Base-by-base conservation (phyloP, 2,797 vertebrate species). In the Gallinago stenura region DNA sequence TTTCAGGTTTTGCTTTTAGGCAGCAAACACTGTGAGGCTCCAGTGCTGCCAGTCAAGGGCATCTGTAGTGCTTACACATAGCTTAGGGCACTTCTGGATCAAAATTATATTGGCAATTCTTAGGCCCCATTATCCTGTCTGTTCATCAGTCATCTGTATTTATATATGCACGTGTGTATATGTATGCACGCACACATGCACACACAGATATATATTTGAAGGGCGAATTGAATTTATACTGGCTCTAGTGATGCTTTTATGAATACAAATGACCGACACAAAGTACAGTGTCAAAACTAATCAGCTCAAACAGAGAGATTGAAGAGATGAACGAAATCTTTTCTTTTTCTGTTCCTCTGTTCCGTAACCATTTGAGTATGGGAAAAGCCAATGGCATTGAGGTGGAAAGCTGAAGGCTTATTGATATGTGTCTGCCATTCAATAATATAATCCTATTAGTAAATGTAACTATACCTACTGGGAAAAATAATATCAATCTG, bases 201-300 rank as follows among this genome's bases (percentile, higher is more conserved):
- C 48, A 65, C 8, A 65, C 8, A 66, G 3, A 15, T 9, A 69
- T 1, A 5, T 53, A 70, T 82, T 93, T 92, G 45, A 57, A 75
- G 61, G 70, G 33, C 28, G 72, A 83, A 93, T 76, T 83, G 4
- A 79, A 65, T 91, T 91, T 92, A 18, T 64, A 3, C 33, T 61
- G 35, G 28, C 84, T 93, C 61, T 83, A 26, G 24, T 65, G 80
- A 65, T 83, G 72, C 57, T 87, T 94, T 88, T 92, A 82, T 94
- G 75, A 95, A 75, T 94, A 83, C 68, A 82, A 87, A 96, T 94
- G 50, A 62, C 78, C 0, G 0, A 71, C 84, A 83, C 61, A 77
- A 94, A 94, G 82, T 76, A 70, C 46, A 26, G 18, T 78, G 65
- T 94, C 94, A 92, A 87, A 97, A 85, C 11, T 3, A 65, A 97